Percentiles rank a stretch among this genome's conserved stretches.
Evolutionary conservation across 2,797 vertebrate genomes (phyloP).

Genomic region (Limosa lapponica): DNA sequence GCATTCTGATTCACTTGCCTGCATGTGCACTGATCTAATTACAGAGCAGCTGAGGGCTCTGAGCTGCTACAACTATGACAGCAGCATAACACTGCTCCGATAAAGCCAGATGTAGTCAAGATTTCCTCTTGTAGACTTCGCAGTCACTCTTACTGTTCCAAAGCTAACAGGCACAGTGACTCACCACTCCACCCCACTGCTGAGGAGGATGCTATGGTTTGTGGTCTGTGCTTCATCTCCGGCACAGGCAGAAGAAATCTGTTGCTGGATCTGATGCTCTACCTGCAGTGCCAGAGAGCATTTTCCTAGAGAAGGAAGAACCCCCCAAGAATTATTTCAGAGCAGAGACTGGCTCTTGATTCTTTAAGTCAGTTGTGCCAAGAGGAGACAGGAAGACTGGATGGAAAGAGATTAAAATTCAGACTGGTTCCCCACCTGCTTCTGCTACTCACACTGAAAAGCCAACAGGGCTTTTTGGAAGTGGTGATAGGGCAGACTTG

Average conservation of each 20-base stretch:
- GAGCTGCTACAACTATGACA: neutral
- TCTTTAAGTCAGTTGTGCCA: slow-evolving; percentile 1
- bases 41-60: neutral
- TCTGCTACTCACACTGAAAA: slow-evolving; percentile 55
- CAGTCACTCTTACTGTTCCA: neutral
- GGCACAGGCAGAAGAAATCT: neutral
- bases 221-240: slow-evolving; percentile 21
- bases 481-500: slow-evolving; percentile 44
- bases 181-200: neutral
- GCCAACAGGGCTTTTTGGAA: slow-evolving; percentile 4
- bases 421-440: slow-evolving; percentile 73
- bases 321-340: neutral
- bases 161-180: neutral
- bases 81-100: rapidly evolving
- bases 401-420: slow-evolving; percentile 31
- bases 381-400: neutral
- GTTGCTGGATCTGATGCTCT: neutral
- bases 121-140: neutral
- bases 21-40: neutral
- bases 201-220: slow-evolving; percentile 14
- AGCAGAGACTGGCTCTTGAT: neutral
- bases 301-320: neutral
- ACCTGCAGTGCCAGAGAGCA: neutral
- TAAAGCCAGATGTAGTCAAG: neutral
- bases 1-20: neutral